These are phyloP conservation scores for Ephestia elutella DNA, from an alignment of 1,140 invertebrate genomes.

Conservation along the genomic window DNA sequence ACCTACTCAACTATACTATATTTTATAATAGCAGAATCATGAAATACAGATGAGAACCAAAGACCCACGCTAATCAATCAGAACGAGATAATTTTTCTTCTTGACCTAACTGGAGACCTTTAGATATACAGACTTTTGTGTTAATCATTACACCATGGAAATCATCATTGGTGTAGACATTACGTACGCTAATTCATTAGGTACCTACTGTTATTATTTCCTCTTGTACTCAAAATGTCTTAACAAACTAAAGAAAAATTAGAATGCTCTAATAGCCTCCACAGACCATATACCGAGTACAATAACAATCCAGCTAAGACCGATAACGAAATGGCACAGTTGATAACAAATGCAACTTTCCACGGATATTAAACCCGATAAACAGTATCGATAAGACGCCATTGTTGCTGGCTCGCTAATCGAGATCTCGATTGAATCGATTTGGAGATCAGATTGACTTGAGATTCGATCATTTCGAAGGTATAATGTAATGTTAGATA, in stretches of 20 bases:
- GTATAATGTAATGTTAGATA: not conserved
- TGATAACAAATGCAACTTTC: slow-evolving; percentile 63
- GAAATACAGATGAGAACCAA: too few species aligned
- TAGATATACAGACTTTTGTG: too few species aligned
- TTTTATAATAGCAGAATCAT: too few species aligned
- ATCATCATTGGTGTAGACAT: too few species aligned
- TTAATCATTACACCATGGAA: too few species aligned
- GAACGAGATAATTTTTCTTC: too few species aligned
- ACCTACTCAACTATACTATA: too few species aligned
- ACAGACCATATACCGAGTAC: slow-evolving; percentile 61
- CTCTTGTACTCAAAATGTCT: not conserved
- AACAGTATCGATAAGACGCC: slow-evolving; percentile 51
- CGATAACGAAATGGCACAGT: slow-evolving; percentile 65
- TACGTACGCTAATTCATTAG: not conserved
- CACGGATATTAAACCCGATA: slow-evolving; percentile 70
- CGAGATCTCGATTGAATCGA: slow-evolving; percentile 54
- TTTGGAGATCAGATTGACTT: not conserved
- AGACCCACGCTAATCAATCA: too few species aligned
- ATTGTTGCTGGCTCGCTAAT: slow-evolving; percentile 44
- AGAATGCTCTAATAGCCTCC: slow-evolving; percentile 22
- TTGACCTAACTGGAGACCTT: too few species aligned
- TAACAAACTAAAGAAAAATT: not conserved
- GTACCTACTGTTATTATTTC: not conserved
- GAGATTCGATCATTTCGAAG: not conserved
- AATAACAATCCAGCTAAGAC: slow-evolving; percentile 56